A percentile compares a stretch with the other conserved stretches of the same genome.
These are phyloP conservation scores for Nerophis ophidion DNA, from an alignment of 2,113 vertebrate species.

Conservation along the genomic window DNA sequence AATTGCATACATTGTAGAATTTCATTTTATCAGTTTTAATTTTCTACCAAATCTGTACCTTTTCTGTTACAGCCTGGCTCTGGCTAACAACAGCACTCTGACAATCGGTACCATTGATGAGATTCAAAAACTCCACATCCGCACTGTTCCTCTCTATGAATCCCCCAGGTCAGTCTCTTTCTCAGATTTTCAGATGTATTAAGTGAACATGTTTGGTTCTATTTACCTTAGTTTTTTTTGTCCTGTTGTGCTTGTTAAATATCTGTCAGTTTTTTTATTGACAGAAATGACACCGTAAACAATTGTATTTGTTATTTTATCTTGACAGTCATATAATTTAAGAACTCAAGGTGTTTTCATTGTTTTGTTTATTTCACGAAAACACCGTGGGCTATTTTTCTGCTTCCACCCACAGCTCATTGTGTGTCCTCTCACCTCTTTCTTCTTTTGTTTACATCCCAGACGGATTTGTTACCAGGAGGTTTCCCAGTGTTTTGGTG, in stretches of 20 bases:
- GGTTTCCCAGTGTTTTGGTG: slow-evolving; percentile 94
- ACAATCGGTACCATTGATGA: slow-evolving; percentile 97
- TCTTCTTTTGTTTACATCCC: not conserved
- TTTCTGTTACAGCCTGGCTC: slow-evolving; percentile 74
- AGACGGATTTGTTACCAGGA: slow-evolving; percentile 99
- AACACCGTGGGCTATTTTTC: not conserved
- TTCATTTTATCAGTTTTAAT: not conserved
- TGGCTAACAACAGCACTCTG: slow-evolving; percentile 98
- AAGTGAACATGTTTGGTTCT: slow-evolving; percentile 8
- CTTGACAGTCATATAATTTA: not conserved
- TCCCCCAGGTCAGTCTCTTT: slow-evolving; percentile 83
- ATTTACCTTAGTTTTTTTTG: not conserved
- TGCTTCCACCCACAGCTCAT: not conserved
- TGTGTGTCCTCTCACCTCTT: not conserved
- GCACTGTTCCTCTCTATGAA: slow-evolving; percentile 92
- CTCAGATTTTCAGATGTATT: slow-evolving; percentile 1
- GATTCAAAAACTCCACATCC: slow-evolving; percentile 98
- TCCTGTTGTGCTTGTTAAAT: not conserved
- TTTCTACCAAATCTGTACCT: not conserved
- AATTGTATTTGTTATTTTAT: not conserved
- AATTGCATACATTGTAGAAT: not conserved
- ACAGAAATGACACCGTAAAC: not conserved
- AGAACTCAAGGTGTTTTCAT: not conserved
- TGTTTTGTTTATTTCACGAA: not conserved
- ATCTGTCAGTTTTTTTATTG: not conserved